Base-by-base conservation (phyloP, 2,797 vertebrate species). In the Bovichtus diacanthus region DNA sequence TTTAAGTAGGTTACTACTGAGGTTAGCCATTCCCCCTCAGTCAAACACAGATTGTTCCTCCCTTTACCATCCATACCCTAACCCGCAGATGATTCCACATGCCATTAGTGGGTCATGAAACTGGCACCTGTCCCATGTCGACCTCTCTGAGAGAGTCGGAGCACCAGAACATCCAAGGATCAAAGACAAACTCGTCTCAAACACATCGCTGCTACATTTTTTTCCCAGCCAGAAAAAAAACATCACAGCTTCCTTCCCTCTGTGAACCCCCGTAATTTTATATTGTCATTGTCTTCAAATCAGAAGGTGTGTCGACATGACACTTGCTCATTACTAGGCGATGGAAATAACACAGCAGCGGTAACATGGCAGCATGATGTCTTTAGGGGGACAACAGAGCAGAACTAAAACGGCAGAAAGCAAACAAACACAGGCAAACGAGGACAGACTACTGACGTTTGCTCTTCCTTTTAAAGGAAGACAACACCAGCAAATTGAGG, bases 91-190 rank as follows among this genome's bases (percentile, higher is more conserved):
- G 31, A 74, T 34, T 56, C 49, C 50, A 39, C 18, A 6, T 41
- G 41, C 59, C 70, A 58, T 81, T 77, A 77, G 54, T 82, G 74
- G 76, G 67, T 80, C 79, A 63, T 9, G 62, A 80, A 87, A 76
- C 72, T 63, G 70, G 83, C 76, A 74, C 69, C 73, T 56, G 71
- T 82, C 74, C 74, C 84, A 44, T 5, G 66, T 70, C 61, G 54
- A 87, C 78, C 70, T 36, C 66, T 36, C 29, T 0, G 62, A 78
- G 71, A 38, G 54, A 85, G 34, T 73, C 74, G 31, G 55, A 78
- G 77, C 70, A 23, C 8, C 41, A 59, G 69, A 70, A 62, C 72
- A 77, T 38, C 2, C 16, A 47, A 36, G 51, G 69, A 87, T 84
- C 81, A 90, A 84, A 82, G 71, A 76, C 51, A 8, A 70, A 27